Evolutionary conservation across 2,888 invertebrate genomes (phyloP), one percentile per base, ranked within the genome.

Genomic region (Blomia tropicalis): DNA sequence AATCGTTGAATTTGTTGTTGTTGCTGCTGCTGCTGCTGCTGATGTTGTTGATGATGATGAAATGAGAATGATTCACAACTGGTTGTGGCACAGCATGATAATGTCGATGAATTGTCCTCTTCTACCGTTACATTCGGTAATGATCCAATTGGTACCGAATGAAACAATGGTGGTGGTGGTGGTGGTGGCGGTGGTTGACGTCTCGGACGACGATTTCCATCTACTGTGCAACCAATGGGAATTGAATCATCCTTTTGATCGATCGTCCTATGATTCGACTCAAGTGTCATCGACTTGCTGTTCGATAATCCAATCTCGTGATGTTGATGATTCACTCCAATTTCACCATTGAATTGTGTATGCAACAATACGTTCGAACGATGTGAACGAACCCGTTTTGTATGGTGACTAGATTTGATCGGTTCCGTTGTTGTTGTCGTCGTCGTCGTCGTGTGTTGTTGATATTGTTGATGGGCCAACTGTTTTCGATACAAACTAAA

Each of bases 11-110:
- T 29, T 17, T 65, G 23, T 7, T 92, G 1, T 91, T 92, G 73
- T 93, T 93, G 63, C 90, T 90, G 73, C 91, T 92, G 69, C 89
- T 90, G 0, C 84, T 85, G 70, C 85, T 86, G 58, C 87, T 0
- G 88, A 88, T 70, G 84, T 83, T 22, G 23, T 19, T 47, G 51
- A 47, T 11, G n/a, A 7, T 47, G 51, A 11, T 47, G 51, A 47
- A 47, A 47, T 7, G 51, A 47, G 51, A 47, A 47, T 22, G 51
- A 47, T 11, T 47, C 51, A 47, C 51, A 47, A 27, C 51, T 47
- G 27, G 51, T 47, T 11, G 51, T 47, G 51, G 51, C 51, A n/a
- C 51, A 47, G 27, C 51, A 47, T 7, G 51, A 47, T 11, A n/a
- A n/a, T 25, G 51, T 11, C 14, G 51, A 47, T 11, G 7, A 7